Evolutionary conservation across 2,113 vertebrate genomes (phyloP), one percentile per base, ranked within the genome.

Genomic region (Equus przewalskii): DNA sequence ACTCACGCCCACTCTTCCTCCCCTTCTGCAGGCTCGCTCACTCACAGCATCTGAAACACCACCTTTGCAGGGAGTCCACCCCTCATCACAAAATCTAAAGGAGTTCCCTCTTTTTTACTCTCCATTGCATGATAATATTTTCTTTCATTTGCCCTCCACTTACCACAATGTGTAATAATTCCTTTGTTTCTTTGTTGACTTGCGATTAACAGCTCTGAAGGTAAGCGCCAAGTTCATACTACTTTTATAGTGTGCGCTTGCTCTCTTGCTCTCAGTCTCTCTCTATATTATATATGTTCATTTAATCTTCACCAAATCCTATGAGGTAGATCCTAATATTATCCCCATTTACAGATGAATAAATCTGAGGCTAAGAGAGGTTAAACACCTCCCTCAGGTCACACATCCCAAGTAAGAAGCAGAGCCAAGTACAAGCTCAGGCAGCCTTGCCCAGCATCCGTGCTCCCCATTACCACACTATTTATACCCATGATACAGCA

Each of bases 201-300:
- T 79, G 15, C 51, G 19, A 70, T 28, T 83, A 65, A 81, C 12
- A 24, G 21, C 83, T 67, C n/a, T 62, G 56, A 54, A 67, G 60
- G 26, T 10, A 72, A 70, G 73, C 51, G n/a, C 76, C 41, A 33
- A 5, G 54, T 46, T 62, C 9, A 16, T 0, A 51, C 56, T 2
- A 24, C 11, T 19, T 46, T 33, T 54, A n/a, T 15, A 24, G 6
- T 3, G 0, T 5, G 46, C 6, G 5, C 46, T 28, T 1, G 10
- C 24, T 28, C 44, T 79, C 49, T 22, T 1, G 10, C 24, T n/a
- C 44, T 79, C 49, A 9, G 9, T 3, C 54, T 44, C n/a, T 21
- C n/a, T 44, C 44, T 79, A 41, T 41, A 41, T 4, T 11, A 21
- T 10, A 21, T 1, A 51, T 73, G 11, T 24, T 26, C 46, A 18